Percentiles rank a stretch among this genome's conserved stretches.
Conservation (phyloP, 2,888 invertebrate species). For the Drosophila lacicola region DNA sequence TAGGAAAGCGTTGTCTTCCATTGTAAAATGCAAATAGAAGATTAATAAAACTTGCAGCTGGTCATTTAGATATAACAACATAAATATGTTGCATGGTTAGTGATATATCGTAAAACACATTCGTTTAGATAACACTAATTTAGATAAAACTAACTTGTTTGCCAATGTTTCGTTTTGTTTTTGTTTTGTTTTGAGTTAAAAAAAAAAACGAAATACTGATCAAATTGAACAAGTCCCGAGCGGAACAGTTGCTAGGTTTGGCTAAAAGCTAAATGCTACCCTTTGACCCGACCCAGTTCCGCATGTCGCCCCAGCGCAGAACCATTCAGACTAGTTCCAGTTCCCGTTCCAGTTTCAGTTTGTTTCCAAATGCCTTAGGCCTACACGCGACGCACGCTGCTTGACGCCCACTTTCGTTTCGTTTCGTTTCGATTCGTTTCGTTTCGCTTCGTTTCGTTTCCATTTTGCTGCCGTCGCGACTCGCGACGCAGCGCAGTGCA, state of each 20-base stretch:
- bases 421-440: conserved; percentile 14
- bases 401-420: conserved; percentile 31
- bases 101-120: too few relatives aligned
- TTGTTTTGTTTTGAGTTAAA: too few relatives aligned
- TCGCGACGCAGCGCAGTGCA: neutral
- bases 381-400: conserved; percentile 8
- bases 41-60: too few relatives aligned
- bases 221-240: neutral
- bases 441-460: conserved; percentile 27
- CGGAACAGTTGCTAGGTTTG: conserved; percentile 17
- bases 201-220: neutral
- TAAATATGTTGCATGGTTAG: too few relatives aligned
- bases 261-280: conserved; percentile 28
- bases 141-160: too few relatives aligned
- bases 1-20: too few relatives aligned
- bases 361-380: conserved; percentile 15
- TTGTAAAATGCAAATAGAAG: too few relatives aligned
- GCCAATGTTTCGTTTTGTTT: too few relatives aligned
- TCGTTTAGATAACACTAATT: too few relatives aligned
- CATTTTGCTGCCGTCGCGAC: neutral
- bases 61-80: too few relatives aligned
- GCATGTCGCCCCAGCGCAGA: conserved; percentile 37
- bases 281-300: conserved; percentile 68
- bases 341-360: conserved; percentile 14
- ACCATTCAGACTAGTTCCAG: neutral